Evolutionary conservation across 2,113 vertebrate genomes (phyloP).

Genomic region (Stercorarius parasiticus): DNA sequence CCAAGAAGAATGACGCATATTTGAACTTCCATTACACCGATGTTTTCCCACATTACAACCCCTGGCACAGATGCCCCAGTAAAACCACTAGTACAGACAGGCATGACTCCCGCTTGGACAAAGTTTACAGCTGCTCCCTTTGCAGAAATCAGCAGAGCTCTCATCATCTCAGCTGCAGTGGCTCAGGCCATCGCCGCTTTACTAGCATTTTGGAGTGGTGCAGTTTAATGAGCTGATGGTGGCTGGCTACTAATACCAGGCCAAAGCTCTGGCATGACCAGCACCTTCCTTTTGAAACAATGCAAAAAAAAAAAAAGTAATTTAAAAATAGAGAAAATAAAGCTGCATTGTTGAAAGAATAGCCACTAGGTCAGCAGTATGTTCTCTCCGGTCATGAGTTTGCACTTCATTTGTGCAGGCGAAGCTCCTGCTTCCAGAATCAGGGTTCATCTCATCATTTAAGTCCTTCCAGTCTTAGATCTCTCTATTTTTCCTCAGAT

Average conservation of each 20-base stretch:
- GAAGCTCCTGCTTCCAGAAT: not conserved
- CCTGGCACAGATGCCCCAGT: not conserved
- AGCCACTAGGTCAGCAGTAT: not conserved
- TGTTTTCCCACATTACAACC: not conserved
- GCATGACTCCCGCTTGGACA: not conserved
- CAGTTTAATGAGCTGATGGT: not conserved
- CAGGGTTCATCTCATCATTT: not conserved
- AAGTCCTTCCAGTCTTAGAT: not conserved
- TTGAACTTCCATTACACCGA: not conserved
- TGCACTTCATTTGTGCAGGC: not conserved
- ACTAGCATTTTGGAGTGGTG: not conserved
- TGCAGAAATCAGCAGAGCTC: not conserved
- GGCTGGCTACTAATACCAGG: not conserved
- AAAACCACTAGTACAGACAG: not conserved
- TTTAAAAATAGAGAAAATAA: not conserved
- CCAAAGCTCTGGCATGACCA: not conserved
- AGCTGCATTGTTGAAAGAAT: not conserved
- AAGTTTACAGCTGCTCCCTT: not conserved
- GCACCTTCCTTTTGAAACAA: not conserved
- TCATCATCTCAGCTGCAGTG: not conserved
- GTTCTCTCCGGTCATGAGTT: not conserved
- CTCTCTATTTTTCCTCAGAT: not conserved
- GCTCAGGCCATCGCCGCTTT: not conserved
- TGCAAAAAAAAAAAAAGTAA: not conserved
- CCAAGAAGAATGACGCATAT: not conserved